phyloP scores from a whole-genome alignment of 92 coral and sea anemone species.

The Parazoanthus darwini region DNA sequence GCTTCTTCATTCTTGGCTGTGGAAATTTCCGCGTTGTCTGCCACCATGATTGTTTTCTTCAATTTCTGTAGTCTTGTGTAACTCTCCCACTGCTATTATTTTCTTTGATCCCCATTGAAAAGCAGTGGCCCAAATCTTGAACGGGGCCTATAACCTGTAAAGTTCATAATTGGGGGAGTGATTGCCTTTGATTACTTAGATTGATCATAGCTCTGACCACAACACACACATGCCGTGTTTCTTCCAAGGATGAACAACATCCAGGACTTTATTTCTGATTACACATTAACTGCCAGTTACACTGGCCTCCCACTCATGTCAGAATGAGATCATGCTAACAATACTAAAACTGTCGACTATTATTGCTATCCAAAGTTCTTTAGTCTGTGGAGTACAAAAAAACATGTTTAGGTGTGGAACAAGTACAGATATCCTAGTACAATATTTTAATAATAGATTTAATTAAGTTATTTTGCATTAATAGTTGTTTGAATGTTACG shows the following conservation, averaged over 20 bases:
- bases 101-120: slow-evolving; percentile 56
- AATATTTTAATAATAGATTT: too few species aligned
- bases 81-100: slow-evolving; percentile 60
- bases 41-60: slow-evolving; percentile 30
- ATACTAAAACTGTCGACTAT: too few species aligned
- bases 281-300: not conserved
- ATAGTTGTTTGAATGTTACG: too few species aligned
- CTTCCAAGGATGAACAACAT: slow-evolving; percentile 5
- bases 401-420: not conserved
- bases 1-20: slow-evolving; percentile 36
- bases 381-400: too few species aligned
- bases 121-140: slow-evolving; percentile 35
- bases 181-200: too few species aligned
- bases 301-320: not conserved
- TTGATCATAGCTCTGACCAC: not conserved
- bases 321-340: slow-evolving; percentile 21
- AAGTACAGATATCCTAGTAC: not conserved
- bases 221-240: not conserved
- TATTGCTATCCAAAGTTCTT: too few species aligned
- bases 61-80: slow-evolving; percentile 53
- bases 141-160: slow-evolving; percentile 71
- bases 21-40: not conserved
- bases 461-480: too few species aligned
- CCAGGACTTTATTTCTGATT: slow-evolving; percentile 1
- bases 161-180: not conserved